Conservation (phyloP, 2,113 vertebrate genomes). For the Excalfactoria chinensis region DNA sequence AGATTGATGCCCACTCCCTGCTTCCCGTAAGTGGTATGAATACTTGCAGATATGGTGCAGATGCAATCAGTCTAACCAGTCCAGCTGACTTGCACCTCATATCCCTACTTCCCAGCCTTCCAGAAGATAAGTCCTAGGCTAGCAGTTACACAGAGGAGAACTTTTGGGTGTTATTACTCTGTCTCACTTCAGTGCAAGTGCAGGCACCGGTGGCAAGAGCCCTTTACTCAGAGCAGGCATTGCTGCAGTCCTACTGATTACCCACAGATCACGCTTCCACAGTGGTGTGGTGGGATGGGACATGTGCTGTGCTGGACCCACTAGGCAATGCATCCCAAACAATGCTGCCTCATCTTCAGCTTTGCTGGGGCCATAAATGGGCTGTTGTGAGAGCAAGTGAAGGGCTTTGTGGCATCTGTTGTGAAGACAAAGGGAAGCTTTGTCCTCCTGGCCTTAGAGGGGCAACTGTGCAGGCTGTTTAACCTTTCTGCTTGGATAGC, state of each 20-base stretch:
- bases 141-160: background rate
- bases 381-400: background rate
- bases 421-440: conserved; percentile 26
- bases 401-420: conserved; percentile 18
- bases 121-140: background rate
- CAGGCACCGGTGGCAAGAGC: background rate
- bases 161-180: background rate
- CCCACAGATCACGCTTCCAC: rapidly evolving
- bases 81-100: background rate
- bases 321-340: background rate
- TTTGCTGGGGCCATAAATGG: conserved; percentile 3
- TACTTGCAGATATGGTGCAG: background rate
- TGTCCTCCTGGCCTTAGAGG: conserved; percentile 9
- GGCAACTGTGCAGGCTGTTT: background rate
- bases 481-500: conserved; percentile 50
- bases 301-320: rapidly evolving
- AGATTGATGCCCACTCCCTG: rapidly evolving
- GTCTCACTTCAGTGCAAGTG: background rate
- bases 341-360: background rate
- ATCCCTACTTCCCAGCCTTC: background rate
- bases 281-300: background rate
- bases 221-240: background rate
- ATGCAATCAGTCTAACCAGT: background rate
- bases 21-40: background rate
- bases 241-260: rapidly evolving